Evolutionary conservation across 2,113 vertebrate genomes (phyloP).

Genomic region (Pomatostomus ruficeps): DNA sequence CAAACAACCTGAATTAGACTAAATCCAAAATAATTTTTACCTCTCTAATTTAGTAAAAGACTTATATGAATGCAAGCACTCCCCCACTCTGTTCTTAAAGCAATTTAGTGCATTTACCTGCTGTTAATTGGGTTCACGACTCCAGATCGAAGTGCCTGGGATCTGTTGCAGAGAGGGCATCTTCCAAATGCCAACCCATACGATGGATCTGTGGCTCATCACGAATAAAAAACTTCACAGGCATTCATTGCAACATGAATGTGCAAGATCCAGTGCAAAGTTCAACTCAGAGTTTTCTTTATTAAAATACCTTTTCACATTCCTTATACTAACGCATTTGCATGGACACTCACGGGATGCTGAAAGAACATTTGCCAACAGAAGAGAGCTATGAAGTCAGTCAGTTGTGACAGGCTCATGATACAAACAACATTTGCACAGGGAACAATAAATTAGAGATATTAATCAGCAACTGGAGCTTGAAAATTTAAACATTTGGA

Average conservation of each 20-base stretch:
- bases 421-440: slow-evolving; percentile 42
- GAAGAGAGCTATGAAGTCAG: background rate
- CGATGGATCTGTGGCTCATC: background rate
- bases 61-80: background rate
- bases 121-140: background rate
- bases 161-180: background rate
- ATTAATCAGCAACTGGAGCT: slow-evolving; percentile 40
- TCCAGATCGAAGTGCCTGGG: background rate
- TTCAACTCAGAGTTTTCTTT: slow-evolving; percentile 70
- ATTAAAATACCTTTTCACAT: slow-evolving; percentile 57
- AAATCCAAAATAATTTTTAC: background rate
- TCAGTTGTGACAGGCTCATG: background rate
- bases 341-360: background rate
- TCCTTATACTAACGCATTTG: background rate
- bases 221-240: background rate
- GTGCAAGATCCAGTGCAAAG: slow-evolving; percentile 23
- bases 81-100: background rate
- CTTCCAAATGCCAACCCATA: background rate
- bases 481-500: background rate
- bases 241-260: background rate
- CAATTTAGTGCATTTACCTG: background rate
- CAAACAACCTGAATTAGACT: background rate
- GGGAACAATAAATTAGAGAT: slow-evolving; percentile 72
- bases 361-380: background rate
- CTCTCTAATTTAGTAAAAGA: background rate